Base-by-base conservation (phyloP, 2,797 vertebrate genomes). In the Rhadinocentrus ornatus region DNA sequence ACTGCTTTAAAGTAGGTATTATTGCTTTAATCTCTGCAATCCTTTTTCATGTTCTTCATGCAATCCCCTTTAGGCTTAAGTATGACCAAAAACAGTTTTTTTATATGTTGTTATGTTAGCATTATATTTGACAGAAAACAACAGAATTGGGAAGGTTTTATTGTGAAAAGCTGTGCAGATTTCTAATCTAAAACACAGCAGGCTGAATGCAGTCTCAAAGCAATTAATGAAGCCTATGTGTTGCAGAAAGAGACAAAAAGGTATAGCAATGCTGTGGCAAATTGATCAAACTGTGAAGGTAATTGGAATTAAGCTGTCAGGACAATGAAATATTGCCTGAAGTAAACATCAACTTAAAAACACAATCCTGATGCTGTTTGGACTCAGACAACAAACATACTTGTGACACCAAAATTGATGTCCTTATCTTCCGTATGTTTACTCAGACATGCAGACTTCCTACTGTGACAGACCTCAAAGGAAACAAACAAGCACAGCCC, bases 391-490 rank as follows among this genome's bases (percentile, higher is more conserved):
- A 87, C 72, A 84, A 87, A 85, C 80, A 88, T 73, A 82, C 82
- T 59, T 62, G 55, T 83, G 78, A 87, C 87, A 85, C 73, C 75
- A 66, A 75, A 90, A 90, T 70, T 85, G 73, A 88, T 88, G 84
- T 85, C 83, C 89, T 90, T 71, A 78, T 83, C 88, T 87, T 79
- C 73, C 41, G n/a, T 62, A 56, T 81, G 71, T 79, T 88, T 88
- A 85, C 73, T 73, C 32, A 62, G 66, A 88, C 78, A 62, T 72
- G 86, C 69, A 69, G 82, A 62, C 53, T 55, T 63, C 84, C 77
- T n/a, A 82, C 86, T 86, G 91, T 29, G 86, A 78, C 63, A 78
- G 73, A 67, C 64, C 32, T 77, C 67, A 66, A 54, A 86, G 83
- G 81, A 86, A 88, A 86, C 84, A 89, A 90, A 89, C 84, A 84